Conservation (phyloP, 1,140 invertebrate species). For the Parapsyche elsis region DNA sequence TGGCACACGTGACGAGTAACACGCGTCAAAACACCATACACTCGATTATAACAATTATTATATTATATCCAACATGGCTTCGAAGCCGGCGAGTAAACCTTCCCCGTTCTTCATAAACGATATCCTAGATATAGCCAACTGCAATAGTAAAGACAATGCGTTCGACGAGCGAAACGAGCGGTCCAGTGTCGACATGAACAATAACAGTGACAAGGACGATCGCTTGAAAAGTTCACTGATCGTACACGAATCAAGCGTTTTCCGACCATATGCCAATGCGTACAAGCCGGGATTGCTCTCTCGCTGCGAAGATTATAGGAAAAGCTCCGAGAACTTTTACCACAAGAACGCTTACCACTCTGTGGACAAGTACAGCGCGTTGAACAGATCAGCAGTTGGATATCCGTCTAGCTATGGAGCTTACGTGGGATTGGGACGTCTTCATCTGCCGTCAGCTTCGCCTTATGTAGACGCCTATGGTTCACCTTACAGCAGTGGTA, state of each 20-base stretch:
- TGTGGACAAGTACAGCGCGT: not conserved
- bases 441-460: slow-evolving; percentile 20
- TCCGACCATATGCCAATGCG: not conserved
- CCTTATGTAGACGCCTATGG: not conserved
- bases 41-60: not conserved
- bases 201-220: slow-evolving; percentile 15
- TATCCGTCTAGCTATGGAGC: slow-evolving; percentile 9
- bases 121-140: slow-evolving; percentile 31
- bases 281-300: not conserved
- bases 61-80: slow-evolving; percentile 36
- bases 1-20: too few species aligned
- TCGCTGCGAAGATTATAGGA: not conserved
- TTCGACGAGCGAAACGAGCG: too few species aligned
- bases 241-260: slow-evolving; percentile 18
- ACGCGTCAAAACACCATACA: not conserved
- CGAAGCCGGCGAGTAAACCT: slow-evolving; percentile 37
- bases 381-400: slow-evolving; percentile 9
- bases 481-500: slow-evolving; percentile 17
- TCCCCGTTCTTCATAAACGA: slow-evolving; percentile 55
- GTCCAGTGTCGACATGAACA: slow-evolving; percentile 11
- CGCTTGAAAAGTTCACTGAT: not conserved
- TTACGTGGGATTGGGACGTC: not conserved
- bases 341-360: slow-evolving; percentile 1
- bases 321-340: not conserved
- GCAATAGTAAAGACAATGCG: not conserved